Conservation (phyloP, 2,797 vertebrate genomes). For the Decapterus maruadsi region DNA sequence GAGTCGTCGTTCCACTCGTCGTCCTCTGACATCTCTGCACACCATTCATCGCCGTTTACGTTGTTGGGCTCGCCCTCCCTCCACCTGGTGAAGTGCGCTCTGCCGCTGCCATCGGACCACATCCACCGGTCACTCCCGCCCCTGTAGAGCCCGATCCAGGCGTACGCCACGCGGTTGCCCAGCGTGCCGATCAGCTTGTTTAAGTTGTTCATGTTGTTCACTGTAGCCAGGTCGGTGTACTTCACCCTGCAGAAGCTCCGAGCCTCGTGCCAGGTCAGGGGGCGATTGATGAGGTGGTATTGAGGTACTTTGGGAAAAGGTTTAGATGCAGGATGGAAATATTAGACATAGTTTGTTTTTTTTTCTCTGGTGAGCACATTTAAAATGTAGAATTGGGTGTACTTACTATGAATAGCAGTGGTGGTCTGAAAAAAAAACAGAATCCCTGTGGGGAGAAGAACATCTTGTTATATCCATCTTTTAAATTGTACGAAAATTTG, state of each 20-base stretch:
- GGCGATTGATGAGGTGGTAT: conserved; percentile 31
- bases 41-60: rapidly evolving
- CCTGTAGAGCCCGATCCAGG: conserved; percentile 63
- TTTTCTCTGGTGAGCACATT: no score
- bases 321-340: background rate
- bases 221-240: conserved; percentile 57
- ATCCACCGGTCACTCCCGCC: background rate
- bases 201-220: conserved; percentile 20
- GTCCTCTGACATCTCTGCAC: rapidly evolving
- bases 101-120: conserved; percentile 55
- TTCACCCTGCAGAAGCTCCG: conserved; percentile 57
- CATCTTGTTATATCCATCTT: background rate
- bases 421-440: conserved; percentile 8
- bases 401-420: conserved; percentile 13
- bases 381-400: no score
- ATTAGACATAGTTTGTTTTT: no score
- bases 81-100: background rate
- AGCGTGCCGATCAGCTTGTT: background rate
- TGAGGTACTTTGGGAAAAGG: background rate
- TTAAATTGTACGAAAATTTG: no score
- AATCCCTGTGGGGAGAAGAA: conserved; percentile 20
- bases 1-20: rapidly evolving
- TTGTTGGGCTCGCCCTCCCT: rapidly evolving
- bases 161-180: background rate
- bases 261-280: conserved; percentile 62